phyloP scores from a whole-genome alignment of 2,888 invertebrate species.

The Hypercompe scribonia region DNA sequence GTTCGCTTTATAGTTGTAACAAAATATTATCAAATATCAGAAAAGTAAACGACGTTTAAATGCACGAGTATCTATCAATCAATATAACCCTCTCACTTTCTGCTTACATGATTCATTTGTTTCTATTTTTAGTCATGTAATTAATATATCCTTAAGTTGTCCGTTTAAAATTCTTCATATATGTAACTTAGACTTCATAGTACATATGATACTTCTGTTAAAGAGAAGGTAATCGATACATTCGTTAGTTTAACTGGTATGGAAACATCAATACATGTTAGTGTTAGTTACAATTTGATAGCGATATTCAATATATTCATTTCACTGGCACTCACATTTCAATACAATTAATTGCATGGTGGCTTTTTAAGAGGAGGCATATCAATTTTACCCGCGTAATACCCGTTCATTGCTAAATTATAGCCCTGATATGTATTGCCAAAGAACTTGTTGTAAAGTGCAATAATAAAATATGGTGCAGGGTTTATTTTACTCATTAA shows the following conservation, averaged over 20 bases:
- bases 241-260: not conserved
- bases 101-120: not conserved
- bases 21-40: not conserved
- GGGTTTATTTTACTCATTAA: not conserved
- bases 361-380: slow-evolving; percentile 28
- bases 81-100: slow-evolving; percentile 1
- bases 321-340: slow-evolving; percentile 29
- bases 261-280: not conserved
- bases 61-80: not conserved
- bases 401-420: not conserved
- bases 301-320: not conserved
- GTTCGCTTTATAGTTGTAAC: too few relatives aligned
- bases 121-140: not conserved
- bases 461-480: not conserved
- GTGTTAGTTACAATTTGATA: not conserved
- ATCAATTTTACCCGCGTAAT: not conserved
- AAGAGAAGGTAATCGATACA: not conserved
- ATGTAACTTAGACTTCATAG: not conserved
- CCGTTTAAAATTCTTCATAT: not conserved
- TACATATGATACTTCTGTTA: not conserved
- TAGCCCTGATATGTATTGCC: not conserved
- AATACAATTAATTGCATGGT: slow-evolving; percentile 39
- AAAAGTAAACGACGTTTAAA: not conserved
- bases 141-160: not conserved
- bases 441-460: not conserved